Base-by-base conservation (phyloP, 2,888 invertebrate genomes). In the Xestobium rufovillosum region DNA sequence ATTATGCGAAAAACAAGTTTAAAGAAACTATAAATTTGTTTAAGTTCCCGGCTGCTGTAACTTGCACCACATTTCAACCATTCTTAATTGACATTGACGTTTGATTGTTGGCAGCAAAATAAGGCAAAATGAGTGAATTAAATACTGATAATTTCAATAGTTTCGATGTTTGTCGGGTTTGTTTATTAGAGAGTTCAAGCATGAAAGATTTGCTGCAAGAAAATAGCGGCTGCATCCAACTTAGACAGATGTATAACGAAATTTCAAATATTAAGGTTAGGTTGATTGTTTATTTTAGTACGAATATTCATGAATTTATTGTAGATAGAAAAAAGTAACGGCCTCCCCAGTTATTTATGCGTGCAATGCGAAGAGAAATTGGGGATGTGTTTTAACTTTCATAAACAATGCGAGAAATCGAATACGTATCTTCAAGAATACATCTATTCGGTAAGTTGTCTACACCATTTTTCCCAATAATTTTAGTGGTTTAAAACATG, bases 291-390 rank as follows among this genome's bases (percentile, higher is more conserved):
- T 31, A 38, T 23, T 17, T 14, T 23, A 27, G 25, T 8, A 4
- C 29, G 16, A n/a, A n/a, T n/a, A n/a, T n/a, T n/a, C n/a, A n/a
- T n/a, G n/a, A n/a, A n/a, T n/a, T n/a, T n/a, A 27, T 43, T 49
- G 14, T 31, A 56, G 56, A 35, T 51, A 8, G 36, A 42, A 27
- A 36, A 44, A 16, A 40, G 48, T 32, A 49, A 46, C 6, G 31
- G 38, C 17, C 32, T 51, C 3, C 51, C 55, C 2, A 42, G 37
- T 13, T 45, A 44, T 34, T 34, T 57, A 9, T 57, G 57, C 33
- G 34, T 31, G 4, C 32, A 33, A 14, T 57, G 57, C 33, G 53
- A 51, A 37, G 46, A 50, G 28, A 55, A 52, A 44, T 42, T 59
- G 30, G 48, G 39, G 23, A 42, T 44, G 14, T 53, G 51, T 4